Base-by-base conservation (phyloP, 2,113 vertebrate genomes). In the Tetrao urogallus region DNA sequence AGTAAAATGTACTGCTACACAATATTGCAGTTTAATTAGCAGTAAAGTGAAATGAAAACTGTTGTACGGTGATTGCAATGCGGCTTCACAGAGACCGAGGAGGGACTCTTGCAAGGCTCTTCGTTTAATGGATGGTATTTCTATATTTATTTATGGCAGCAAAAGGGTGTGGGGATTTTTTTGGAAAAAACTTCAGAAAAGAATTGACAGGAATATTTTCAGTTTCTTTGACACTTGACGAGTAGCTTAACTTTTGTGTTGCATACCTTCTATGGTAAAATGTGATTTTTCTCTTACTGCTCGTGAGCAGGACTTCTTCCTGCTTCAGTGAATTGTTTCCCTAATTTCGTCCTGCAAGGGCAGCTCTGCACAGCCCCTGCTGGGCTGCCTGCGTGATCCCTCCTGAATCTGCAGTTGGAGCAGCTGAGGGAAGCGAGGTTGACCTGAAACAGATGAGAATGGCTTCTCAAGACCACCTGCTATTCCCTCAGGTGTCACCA, bases 141-240 rank as follows among this genome's bases (percentile, higher is more conserved):
- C 58, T 79, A 17, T 48, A 15, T 42, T 76, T 58, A 88, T 86
- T 89, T 88, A 73, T 85, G 76, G 65, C 73, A 78, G 27, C 85
- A 83, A 69, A 86, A 80, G 91, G 48, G 38, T 48, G 79, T 13
- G 45, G 65, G 58, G 76, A 75, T 69, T 78, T 91, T 90, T 57
- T 45, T 88, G 74, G 67, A 93, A 89, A 89, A 93, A 45, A 79
- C 94, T 89, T 93, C 90, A 93, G 92, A 87, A 32, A 82, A 86
- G 87, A 90, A 94, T 89, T 88, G 95, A 93, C 83, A 94, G 83
- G 75, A 88, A 82, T 60, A 80, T 79, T 82, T 80, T 93, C 78
- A 12, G 36, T 86, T 89, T 90, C 77, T 90, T 73, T 78, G 91
- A 84, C 92, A 94, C 75, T 92, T 78, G 70, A 77, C 92, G 72